Evolutionary conservation across 2,888 invertebrate species (phyloP), one percentile per base, ranked within the genome.

Genomic region (Pterostichus madidus): DNA sequence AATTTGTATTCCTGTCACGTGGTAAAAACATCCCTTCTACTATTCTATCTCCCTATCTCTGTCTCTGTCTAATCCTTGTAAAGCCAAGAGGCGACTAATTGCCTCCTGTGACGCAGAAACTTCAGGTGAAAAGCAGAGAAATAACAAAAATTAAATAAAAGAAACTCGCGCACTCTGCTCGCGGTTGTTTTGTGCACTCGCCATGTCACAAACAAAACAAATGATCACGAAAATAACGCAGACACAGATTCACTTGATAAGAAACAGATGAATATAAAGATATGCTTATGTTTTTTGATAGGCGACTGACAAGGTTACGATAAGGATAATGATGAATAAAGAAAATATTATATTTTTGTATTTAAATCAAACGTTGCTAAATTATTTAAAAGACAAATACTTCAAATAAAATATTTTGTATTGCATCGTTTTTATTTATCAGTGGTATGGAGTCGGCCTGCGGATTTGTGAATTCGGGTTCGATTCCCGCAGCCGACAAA

Each of bases 71-170:
- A 32, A 61, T 61, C 61, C 61, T 61, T 11, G 8, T 8, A 31
- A 31, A 31, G 61, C 61, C 32, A 61, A 61, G 61, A 32, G 52
- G 13, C 32, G 31, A 31, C 61, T 61, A 61, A 61, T 61, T 61
- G 61, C 61, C 52, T 52, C 52, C 2, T 10, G 13, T 10, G 1
- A 15, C 24, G 56, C 5, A 53, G 53, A 3, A n/a, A 39, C 17
- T 13, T 31, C 61, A 61, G 61, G 32, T 61, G 52, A 61, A 61
- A 61, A 61, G n/a, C 61, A 17, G 24, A 61, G 53, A 53, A 32
- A 17, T 17, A 61, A 32, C 61, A 61, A 61, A 56, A 61, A 61
- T 61, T 32, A 61, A 61, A 61, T 61, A 32, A 61, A 61, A 61
- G 61, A 61, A 61, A 31, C 10, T 56, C 11, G 61, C 61, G 24